These are phyloP conservation scores for Tyria jacobaeae DNA, from an alignment of 2,888 invertebrate species.

Conservation along the genomic window DNA sequence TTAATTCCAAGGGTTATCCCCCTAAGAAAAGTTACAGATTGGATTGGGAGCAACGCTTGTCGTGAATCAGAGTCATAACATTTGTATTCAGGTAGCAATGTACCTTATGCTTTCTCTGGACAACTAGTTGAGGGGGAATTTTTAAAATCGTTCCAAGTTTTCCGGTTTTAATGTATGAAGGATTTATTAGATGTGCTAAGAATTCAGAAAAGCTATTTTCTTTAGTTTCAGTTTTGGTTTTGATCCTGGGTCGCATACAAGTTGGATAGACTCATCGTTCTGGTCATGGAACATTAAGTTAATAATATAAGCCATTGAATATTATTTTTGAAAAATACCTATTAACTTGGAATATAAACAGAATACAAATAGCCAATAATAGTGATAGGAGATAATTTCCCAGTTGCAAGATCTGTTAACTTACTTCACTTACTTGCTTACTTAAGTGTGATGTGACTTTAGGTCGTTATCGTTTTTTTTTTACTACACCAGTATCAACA, in stretches of 20 bases:
- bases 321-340: no score
- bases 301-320: no score
- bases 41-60: conserved; percentile 71
- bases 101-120: conserved; percentile 72
- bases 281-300: not conserved
- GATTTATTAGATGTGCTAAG: conserved; percentile 43
- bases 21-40: conserved; percentile 78
- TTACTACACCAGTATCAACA: no score
- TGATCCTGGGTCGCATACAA: not conserved
- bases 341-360: no score
- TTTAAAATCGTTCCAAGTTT: conserved; percentile 60
- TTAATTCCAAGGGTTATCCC: conserved; percentile 82
- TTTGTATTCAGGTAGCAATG: conserved; percentile 80
- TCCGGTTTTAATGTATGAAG: conserved; percentile 44
- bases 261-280: not conserved
- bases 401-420: no score
- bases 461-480: no score
- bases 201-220: conserved; percentile 33
- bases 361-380: no score
- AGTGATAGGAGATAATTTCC: no score
- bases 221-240: conserved; percentile 4
- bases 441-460: no score
- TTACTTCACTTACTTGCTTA: no score
- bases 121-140: conserved; percentile 66
- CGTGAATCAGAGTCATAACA: conserved; percentile 83